Base-by-base conservation (phyloP, 37 sponge, comb jelly and placozoan species). In the Cladorhizidae sp. region DNA sequence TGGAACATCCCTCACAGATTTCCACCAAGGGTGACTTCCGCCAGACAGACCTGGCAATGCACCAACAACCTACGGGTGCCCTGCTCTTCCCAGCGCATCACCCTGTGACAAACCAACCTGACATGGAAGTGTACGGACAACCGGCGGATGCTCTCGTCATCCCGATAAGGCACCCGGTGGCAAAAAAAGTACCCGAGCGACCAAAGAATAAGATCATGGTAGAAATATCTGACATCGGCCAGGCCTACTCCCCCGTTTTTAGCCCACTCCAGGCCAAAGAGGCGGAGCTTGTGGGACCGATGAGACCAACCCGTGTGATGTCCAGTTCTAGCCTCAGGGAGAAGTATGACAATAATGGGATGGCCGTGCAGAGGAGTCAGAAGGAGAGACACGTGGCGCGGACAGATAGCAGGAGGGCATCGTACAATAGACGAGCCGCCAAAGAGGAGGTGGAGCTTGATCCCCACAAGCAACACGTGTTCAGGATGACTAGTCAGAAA, bases 361-460 rank as follows among this genome's bases (percentile, higher is more conserved):
- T 9, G n/a, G 45, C 33, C 12, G 7, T 40, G n/a, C 3, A 40
- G 49, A 9, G 45, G 18, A 61, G 77, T 22, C 3, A 6, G 58
- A 22, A 57, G 35, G 49, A 12, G 38, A 2, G 2, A 1, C 17
- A 3, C 5, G 43, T 14, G 31, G 41, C 15, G 41, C 3, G 64
- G 17, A 22, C 22, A 28, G 63, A 59, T 11, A 18, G 43, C 21
- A 37, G n/a, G 18, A 59, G 64, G 43, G 1, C 1, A 9, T 45
- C 9, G 37, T 57, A 72, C 14, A 81, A 72, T 49, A 39, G 72
- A 23, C 9, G 37, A 23, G 14, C 77, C 0, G 45, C 69, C 12
- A 84, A 84, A 59, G 85, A 84, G 31, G 57, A 58, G 32, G 85
- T 84, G 18, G 85, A 84, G 29, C 3, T 84, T 26, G 70, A 84